Evolutionary conservation across 2,888 invertebrate species (phyloP).

Genomic region (Drosophila greeni): DNA sequence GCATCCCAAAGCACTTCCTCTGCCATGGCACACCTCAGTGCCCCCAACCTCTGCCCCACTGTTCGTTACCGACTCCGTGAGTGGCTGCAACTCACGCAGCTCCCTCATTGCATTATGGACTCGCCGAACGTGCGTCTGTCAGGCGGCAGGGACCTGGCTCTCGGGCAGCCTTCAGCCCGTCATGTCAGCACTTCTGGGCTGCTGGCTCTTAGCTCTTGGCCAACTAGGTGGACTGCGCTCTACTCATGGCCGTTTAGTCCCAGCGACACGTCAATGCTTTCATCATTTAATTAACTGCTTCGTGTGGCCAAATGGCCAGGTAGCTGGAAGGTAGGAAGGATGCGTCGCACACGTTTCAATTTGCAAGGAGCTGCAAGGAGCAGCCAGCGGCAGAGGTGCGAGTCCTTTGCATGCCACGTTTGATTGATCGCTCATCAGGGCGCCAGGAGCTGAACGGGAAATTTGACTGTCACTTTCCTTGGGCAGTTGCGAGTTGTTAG

Average conservation of each 20-base stretch:
- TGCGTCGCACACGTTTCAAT: conserved; percentile 35
- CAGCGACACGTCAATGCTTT: conserved; percentile 69
- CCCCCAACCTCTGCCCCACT: neutral
- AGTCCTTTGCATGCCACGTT: conserved; percentile 57
- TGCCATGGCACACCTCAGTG: neutral
- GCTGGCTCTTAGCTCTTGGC: conserved; percentile 6
- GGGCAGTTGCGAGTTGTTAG: conserved; percentile 11
- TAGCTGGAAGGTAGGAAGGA: conserved; percentile 7
- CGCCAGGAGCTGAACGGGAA: conserved; percentile 53
- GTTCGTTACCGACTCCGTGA: neutral
- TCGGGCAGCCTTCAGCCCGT: conserved; percentile 2
- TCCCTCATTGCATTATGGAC: conserved; percentile 53
- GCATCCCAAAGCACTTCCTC: neutral
- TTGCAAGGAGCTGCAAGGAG: conserved; percentile 44
- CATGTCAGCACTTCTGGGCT: conserved; percentile 26
- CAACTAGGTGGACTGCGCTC: conserved; percentile 14
- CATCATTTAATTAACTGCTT: conserved; percentile 75
- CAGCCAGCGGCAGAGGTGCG: neutral
- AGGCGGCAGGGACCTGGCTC: conserved; percentile 19
- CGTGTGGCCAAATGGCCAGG: conserved; percentile 45
- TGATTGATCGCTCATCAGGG: conserved; percentile 59
- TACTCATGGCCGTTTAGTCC: conserved; percentile 44
- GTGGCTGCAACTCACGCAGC: conserved; percentile 4
- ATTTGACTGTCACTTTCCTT: conserved; percentile 60
- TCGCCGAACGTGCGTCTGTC: conserved; percentile 41